Conservation (phyloP, 2,888 invertebrate genomes). For the Caprella mutica region DNA sequence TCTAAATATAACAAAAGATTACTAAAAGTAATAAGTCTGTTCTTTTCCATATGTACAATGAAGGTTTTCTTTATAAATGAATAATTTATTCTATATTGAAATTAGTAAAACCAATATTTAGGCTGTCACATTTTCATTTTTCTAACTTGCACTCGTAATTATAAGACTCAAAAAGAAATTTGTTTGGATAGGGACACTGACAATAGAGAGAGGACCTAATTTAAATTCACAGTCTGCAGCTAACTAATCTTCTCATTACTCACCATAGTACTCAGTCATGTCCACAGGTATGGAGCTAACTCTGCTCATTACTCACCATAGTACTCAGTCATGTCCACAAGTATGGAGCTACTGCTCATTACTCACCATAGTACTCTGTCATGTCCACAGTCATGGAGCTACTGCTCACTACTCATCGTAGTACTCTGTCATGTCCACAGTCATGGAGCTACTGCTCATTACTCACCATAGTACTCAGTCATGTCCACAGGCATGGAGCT, state of each 20-base stretch:
- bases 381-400: background rate
- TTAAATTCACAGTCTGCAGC: too few species aligned
- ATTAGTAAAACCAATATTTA: too few species aligned
- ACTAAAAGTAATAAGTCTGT: too few species aligned
- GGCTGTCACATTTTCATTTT: too few species aligned
- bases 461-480: background rate
- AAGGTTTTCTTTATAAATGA: too few species aligned
- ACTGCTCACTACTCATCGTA: background rate
- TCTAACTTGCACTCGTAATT: too few species aligned
- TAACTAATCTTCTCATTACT: constrained; percentile 37
- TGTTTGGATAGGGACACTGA: too few species aligned
- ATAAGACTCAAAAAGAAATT: too few species aligned
- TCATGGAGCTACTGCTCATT: background rate
- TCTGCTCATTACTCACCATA: constrained; percentile 70
- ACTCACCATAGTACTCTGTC: background rate
- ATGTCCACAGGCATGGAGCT: background rate
- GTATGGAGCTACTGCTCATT: background rate
- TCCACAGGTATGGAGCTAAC: constrained; percentile 76
- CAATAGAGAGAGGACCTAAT: too few species aligned
- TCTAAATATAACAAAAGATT: too few species aligned
- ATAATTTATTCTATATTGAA: too few species aligned
- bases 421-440: background rate
- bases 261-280: constrained; percentile 79
- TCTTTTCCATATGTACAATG: too few species aligned
- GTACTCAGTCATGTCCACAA: constrained; percentile 56